Evolutionary conservation across 2,797 vertebrate species (phyloP).

Genomic region (Neomorphus geoffroyi): DNA sequence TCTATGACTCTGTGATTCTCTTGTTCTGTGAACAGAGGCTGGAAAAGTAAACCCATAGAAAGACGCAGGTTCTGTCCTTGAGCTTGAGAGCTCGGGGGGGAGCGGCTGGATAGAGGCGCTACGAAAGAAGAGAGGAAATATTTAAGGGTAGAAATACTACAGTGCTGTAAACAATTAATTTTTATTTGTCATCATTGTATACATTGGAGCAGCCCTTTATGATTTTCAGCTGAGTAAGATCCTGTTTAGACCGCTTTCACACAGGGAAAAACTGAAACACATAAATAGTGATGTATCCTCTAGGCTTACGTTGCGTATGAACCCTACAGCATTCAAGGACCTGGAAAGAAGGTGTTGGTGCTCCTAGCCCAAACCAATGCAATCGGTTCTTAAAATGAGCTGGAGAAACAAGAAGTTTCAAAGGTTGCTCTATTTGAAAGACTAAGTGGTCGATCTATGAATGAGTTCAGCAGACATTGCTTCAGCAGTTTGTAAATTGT

Average conservation of each 20-base stretch:
- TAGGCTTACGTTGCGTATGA: not conserved
- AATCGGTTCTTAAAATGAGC: not conserved
- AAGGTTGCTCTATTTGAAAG: not conserved
- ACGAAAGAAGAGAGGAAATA: not conserved
- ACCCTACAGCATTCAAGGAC: not conserved
- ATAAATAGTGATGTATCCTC: not conserved
- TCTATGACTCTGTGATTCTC: no score
- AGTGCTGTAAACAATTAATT: not conserved
- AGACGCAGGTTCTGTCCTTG: not conserved
- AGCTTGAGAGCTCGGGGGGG: not conserved
- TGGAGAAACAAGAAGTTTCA: not conserved
- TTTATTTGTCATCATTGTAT: not conserved
- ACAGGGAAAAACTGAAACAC: not conserved
- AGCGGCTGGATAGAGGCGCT: not conserved
- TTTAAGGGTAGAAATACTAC: not conserved
- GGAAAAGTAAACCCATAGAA: not conserved
- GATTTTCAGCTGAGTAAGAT: not conserved
- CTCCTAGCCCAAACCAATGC: not conserved
- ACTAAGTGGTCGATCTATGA: not conserved
- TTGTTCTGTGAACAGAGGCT: not conserved
- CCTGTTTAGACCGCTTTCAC: not conserved
- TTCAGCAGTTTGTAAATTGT: not conserved
- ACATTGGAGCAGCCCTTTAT: not conserved
- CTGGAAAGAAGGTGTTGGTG: not conserved
- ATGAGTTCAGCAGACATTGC: not conserved